Percentiles rank a stretch among this genome's conserved stretches.
Conservation (phyloP, 2,797 vertebrate genomes). For the Serranus cabrilla region DNA sequence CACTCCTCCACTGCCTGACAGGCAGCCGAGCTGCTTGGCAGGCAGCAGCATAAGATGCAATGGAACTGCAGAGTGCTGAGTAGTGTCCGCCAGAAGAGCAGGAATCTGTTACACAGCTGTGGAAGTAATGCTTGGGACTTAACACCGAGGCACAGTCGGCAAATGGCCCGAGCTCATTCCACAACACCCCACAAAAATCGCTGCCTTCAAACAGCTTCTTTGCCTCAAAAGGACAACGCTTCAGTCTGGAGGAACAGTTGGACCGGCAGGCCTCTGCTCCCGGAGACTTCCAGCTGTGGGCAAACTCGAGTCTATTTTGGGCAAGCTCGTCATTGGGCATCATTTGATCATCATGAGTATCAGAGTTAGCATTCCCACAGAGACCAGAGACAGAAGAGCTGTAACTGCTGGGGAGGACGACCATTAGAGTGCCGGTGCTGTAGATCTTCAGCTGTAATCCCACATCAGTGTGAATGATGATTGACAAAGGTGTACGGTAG, state of each 20-base stretch:
- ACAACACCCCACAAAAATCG: slow-evolving; percentile 75
- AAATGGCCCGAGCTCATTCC: slow-evolving; percentile 70
- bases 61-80: slow-evolving; percentile 71
- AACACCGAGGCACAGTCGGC: slow-evolving; percentile 71
- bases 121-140: slow-evolving; percentile 68
- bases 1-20: slow-evolving; percentile 76
- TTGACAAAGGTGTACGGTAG: slow-evolving; percentile 64
- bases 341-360: slow-evolving; percentile 69
- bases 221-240: slow-evolving; percentile 55
- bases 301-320: slow-evolving; percentile 48
- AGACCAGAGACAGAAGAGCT: slow-evolving; percentile 74
- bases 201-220: slow-evolving; percentile 61
- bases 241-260: slow-evolving; percentile 47
- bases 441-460: slow-evolving; percentile 77
- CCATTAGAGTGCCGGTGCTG: slow-evolving; percentile 69
- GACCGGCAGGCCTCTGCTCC: slow-evolving; percentile 52
- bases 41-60: slow-evolving; percentile 74
- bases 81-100: slow-evolving; percentile 76
- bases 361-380: slow-evolving; percentile 79
- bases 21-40: slow-evolving; percentile 79
- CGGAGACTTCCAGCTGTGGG: slow-evolving; percentile 75
- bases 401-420: slow-evolving; percentile 72
- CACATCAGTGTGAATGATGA: slow-evolving; percentile 72
- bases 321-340: slow-evolving; percentile 1
- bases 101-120: slow-evolving; percentile 74